Evolutionary conservation across 2,797 vertebrate species (phyloP), one percentile per base, ranked within the genome.

Genomic region (Mus minutoides): DNA sequence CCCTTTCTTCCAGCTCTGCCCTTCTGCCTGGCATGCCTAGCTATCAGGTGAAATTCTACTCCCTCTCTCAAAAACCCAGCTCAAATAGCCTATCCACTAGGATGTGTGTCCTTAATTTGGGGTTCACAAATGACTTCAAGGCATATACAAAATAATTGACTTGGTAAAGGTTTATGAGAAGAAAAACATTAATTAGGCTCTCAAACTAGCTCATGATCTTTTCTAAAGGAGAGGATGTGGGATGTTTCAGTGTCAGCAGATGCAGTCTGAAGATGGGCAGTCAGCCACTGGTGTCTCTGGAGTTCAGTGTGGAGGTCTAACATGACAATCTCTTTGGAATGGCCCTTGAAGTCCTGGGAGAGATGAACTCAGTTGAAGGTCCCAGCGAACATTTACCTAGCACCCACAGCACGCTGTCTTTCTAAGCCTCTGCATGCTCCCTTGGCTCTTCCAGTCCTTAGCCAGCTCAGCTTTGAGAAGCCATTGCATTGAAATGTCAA

Each of bases 61-160:
- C 80, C 17, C 92, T 78, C 71, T 78, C 86, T 89, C 31, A 87
- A 76, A 76, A 71, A 88, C 46, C 78, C 71, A 69, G 80, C 87
- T 96, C 89, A 88, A 88, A 71, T 95, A 87, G 75, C 77, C 37
- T 71, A 78, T 69, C n/a, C 12, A 26, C 76, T 56, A 52, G 89
- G 43, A 31, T 62, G 87, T 40, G 16, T 49, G 21, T 49, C 77
- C 8, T 94, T 84, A 64, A 46, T 92, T 88, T 69, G 56, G 54
- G 62, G 31, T 90, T 69, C n/a, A 16, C 14, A 60, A 60, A 73
- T 85, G 78, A 31, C 52, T 91, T 87, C 52, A 86, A 37, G 22
- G 34, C 26, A 26, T 67, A 60, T 88, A 22, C 78, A 95, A 22
- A 92, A 54, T 64, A 88, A 71, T 58, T 22, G 56, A 88, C 58